Evolutionary conservation across 1,140 invertebrate species (phyloP).

Genomic region (Bombus waltoni): DNA sequence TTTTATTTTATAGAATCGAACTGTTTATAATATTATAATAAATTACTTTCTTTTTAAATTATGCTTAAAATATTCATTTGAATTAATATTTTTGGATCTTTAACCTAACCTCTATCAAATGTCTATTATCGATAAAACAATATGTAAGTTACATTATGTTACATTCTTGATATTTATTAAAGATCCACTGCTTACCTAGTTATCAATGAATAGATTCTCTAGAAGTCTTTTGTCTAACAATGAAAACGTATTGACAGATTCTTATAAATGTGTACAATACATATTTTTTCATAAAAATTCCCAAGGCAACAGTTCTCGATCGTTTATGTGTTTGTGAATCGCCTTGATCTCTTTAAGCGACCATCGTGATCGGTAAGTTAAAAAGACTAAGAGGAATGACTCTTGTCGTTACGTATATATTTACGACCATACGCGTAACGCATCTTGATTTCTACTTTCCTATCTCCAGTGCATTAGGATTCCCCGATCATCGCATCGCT

Average conservation of each 20-base stretch:
- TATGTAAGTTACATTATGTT: too few species aligned
- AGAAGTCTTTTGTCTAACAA: neutral
- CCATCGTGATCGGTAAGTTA: constrained; percentile 25
- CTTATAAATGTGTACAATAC: too few species aligned
- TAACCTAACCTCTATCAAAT: too few species aligned
- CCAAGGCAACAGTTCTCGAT: neutral
- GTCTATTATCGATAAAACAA: too few species aligned
- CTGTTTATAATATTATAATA: neutral
- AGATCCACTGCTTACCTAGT: neutral
- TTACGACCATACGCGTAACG: neutral
- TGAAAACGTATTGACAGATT: neutral
- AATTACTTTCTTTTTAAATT: neutral
- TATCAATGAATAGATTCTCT: too few species aligned
- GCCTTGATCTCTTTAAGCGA: constrained; percentile 46
- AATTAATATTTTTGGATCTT: too few species aligned
- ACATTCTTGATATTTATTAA: neutral
- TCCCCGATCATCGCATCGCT: neutral
- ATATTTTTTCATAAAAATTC: neutral
- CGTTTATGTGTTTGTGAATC: neutral
- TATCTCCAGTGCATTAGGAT: neutral
- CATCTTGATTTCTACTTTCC: neutral
- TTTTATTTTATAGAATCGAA: neutral
- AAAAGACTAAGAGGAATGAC: neutral
- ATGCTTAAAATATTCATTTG: neutral
- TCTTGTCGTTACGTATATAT: constrained; percentile 1